A percentile compares a stretch with the other conserved stretches of the same genome.
Evolutionary conservation across 2,113 vertebrate genomes (phyloP).

Genomic region (Pardalotus punctatus): DNA sequence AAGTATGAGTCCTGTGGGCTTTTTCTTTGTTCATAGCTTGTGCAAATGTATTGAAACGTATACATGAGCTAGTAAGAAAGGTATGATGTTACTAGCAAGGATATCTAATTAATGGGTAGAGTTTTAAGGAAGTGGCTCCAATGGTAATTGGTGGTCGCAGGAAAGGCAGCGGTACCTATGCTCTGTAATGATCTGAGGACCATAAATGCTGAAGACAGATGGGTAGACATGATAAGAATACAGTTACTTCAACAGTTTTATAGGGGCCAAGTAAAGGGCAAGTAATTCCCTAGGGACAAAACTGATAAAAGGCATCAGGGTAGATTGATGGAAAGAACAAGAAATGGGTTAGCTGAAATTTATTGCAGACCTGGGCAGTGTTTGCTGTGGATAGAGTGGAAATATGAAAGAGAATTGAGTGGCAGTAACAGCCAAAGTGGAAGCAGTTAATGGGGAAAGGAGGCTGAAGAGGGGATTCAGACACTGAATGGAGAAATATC

Average conservation of each 20-base stretch:
- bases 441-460: neutral
- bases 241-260: constrained; percentile 41
- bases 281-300: constrained; percentile 20
- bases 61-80: neutral
- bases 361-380: neutral
- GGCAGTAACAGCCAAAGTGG: neutral
- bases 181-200: neutral
- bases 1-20: neutral
- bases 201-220: constrained; percentile 32
- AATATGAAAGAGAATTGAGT: constrained; percentile 33
- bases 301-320: constrained; percentile 30
- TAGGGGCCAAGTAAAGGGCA: constrained; percentile 55
- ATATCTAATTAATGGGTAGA: neutral
- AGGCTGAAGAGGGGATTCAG: neutral
- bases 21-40: neutral
- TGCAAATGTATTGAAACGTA: neutral
- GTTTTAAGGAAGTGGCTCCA: neutral
- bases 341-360: constrained; percentile 41
- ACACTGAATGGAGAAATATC: neutral
- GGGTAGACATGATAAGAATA: constrained; percentile 24
- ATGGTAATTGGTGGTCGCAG: neutral
- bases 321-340: constrained; percentile 25
- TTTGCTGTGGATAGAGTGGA: constrained; percentile 16
- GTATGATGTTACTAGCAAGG: neutral
- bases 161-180: neutral